A percentile compares a stretch with the other conserved stretches of the same genome.
Evolutionary conservation across 2,113 vertebrate genomes (phyloP).

Genomic region (Gallinago undulata): DNA sequence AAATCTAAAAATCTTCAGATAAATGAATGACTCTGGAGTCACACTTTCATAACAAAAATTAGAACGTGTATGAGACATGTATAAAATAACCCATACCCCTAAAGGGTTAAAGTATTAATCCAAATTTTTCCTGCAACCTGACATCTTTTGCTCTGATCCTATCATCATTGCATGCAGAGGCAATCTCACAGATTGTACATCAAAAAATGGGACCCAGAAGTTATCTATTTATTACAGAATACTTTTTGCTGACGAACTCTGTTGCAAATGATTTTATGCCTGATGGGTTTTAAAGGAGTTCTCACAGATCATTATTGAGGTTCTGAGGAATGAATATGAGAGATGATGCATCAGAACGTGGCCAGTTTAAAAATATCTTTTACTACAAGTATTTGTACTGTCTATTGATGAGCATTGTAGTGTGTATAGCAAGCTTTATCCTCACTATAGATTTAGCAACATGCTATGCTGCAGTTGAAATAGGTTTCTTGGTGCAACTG

Average conservation of each 20-base stretch:
- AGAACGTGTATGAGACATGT: not conserved
- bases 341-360: not conserved
- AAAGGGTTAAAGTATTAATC: not conserved
- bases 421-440: not conserved
- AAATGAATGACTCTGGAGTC: not conserved
- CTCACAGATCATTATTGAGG: constrained; percentile 2
- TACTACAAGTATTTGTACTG: not conserved
- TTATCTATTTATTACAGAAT: constrained; percentile 22
- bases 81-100: not conserved
- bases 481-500: not conserved
- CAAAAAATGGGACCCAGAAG: not conserved
- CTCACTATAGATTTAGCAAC: not conserved
- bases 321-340: not conserved
- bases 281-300: constrained; percentile 15
- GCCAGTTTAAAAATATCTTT: not conserved
- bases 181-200: not conserved
- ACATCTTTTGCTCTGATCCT: not conserved
- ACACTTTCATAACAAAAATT: not conserved
- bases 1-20: constrained; percentile 6
- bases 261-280: constrained; percentile 40
- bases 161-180: not conserved
- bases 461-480: not conserved
- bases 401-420: not conserved
- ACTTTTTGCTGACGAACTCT: not conserved
- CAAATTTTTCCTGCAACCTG: not conserved